Percentiles rank a stretch among this genome's conserved stretches.
Conservation (phyloP, 2,113 vertebrate species). For the Lampris megalopsis region DNA sequence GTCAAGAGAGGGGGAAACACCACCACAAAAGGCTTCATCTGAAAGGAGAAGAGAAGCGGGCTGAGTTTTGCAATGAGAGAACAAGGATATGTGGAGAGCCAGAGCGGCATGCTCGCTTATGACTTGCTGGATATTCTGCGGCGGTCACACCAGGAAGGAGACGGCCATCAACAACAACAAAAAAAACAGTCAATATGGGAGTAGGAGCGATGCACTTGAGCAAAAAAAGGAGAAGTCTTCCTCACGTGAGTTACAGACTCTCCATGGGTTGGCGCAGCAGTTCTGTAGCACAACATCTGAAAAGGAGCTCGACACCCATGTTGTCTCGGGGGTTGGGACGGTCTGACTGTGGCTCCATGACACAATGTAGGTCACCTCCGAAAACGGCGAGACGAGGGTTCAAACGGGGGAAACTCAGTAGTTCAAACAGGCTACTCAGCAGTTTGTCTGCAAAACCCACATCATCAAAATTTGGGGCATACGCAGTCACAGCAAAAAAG, state of each 20-base stretch:
- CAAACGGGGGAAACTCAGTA: background rate
- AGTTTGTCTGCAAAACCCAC: background rate
- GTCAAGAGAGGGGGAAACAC: conserved; percentile 2
- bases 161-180: background rate
- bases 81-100: background rate
- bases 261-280: conserved; percentile 4
- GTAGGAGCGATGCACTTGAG: background rate
- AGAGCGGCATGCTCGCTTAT: conserved; percentile 22
- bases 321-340: background rate
- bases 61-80: background rate
- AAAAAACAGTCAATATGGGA: conserved; percentile 2
- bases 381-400: background rate
- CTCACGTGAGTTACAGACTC: background rate
- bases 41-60: background rate
- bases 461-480: conserved; percentile 4
- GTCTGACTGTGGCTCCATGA: background rate
- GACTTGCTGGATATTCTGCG: background rate
- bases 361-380: conserved; percentile 5
- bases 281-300: conserved; percentile 12
- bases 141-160: background rate
- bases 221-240: conserved; percentile 6
- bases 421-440: too few relatives aligned
- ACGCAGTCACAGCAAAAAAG: too few relatives aligned
- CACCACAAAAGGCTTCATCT: background rate
- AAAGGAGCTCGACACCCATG: background rate